Percentiles rank a stretch among this genome's conserved stretches.
Conservation (phyloP, 2,113 vertebrate species). For the Xenotilapia flavipinnis region DNA sequence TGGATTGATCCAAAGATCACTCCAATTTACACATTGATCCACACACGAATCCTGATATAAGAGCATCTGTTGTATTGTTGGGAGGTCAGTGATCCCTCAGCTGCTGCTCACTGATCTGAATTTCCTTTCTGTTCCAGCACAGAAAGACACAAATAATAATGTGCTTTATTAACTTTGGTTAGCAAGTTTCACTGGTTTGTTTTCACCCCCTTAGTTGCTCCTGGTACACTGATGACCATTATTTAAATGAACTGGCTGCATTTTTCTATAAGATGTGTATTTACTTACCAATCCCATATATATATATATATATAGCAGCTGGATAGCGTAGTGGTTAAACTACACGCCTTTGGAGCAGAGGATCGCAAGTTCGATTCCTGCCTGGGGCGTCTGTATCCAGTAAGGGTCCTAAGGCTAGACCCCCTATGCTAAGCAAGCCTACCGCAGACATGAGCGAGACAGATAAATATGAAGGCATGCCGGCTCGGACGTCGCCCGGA, state of each 20-base stretch:
- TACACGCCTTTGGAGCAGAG: no score
- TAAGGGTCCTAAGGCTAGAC: no score
- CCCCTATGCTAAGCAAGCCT: no score
- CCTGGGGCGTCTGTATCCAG: no score
- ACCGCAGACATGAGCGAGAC: no score
- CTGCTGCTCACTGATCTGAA: background rate
- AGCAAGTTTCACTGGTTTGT: background rate
- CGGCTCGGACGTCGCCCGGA: no score
- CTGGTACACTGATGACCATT: background rate
- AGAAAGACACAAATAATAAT: background rate
- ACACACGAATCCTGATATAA: background rate
- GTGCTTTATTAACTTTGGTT: background rate
- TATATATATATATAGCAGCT: no score
- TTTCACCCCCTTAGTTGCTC: background rate
- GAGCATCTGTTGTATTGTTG: background rate
- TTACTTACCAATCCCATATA: background rate
- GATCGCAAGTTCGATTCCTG: no score
- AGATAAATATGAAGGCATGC: no score
- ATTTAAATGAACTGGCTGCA: background rate
- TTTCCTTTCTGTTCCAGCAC: background rate
- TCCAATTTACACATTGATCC: background rate
- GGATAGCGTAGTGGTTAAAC: no score
- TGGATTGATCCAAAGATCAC: no score
- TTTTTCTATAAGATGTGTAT: background rate
- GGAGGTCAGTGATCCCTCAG: background rate